Evolutionary conservation across 2,797 vertebrate genomes (phyloP), one percentile per base, ranked within the genome.

Genomic region (Lophotriccus pileatus): DNA sequence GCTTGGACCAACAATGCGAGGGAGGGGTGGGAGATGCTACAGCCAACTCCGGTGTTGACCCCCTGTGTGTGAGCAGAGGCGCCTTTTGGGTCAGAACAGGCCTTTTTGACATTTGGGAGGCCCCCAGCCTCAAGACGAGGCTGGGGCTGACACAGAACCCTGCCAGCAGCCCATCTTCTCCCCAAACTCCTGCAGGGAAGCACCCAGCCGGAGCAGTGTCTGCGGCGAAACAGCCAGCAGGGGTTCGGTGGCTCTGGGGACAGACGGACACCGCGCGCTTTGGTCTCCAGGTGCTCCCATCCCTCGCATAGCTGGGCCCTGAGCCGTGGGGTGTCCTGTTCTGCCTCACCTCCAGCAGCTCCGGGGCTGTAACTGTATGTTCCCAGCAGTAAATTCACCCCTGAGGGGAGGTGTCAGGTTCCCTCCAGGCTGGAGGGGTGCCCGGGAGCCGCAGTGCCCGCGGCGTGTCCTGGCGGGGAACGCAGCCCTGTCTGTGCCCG

Each of bases 211-310:
- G 49, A 62, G 58, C 7, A 0, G 41, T 46, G 72, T 34, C 59
- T 53, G 82, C 18, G 3, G 63, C 7, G 1, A 44, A 37, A 60
- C 76, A 55, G n/a, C 32, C 2, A 8, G 3, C 1, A 3, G 34
- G 82, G 41, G 12, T 36, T 22, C 0, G 3, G 32, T 52, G 72
- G 30, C 82, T 74, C 46, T 7, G 34, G 49, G 34, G 39, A 32
- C 5, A 5, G 37, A 34, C 0, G 0, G 74, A 24, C 74, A 43
- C 34, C 3, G 6, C n/a, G 12, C 2, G 0, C 20, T 41, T 37
- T 32, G 1, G 1, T 37, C 37, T 64, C 32, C 52, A n/a, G 92
- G 47, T 8, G 0, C 63, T 62, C 60, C 76, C 77, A 34, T 53
- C 32, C 30, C 30, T 70, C 0, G 1, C 74, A 18, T n/a, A 34